phyloP scores from a whole-genome alignment of 2,888 invertebrate species.

The Tanypteryx hageni region DNA sequence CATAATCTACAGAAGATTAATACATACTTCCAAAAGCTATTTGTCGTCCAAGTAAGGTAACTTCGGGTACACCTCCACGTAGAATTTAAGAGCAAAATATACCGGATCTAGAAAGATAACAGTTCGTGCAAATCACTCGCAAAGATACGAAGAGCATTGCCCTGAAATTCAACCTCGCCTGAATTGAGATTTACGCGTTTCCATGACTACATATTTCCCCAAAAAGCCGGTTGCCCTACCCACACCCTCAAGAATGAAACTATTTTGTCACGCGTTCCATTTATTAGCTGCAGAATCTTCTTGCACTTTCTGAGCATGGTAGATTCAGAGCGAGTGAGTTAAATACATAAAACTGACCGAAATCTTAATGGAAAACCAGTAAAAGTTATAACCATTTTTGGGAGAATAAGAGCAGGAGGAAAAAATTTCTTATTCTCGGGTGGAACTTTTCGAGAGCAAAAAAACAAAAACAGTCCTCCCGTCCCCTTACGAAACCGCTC shows the following conservation, averaged over 20 bases:
- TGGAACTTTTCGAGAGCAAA: neutral
- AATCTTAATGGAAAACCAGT: neutral
- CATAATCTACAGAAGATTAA: neutral
- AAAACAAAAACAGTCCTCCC: neutral
- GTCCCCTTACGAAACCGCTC: neutral
- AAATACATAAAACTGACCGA: neutral
- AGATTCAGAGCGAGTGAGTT: neutral
- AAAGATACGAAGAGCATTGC: neutral
- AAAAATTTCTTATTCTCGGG: neutral
- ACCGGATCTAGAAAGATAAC: neutral
- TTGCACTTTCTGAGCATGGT: neutral
- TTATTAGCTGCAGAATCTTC: neutral
- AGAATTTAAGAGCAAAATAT: neutral
- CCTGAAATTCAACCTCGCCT: neutral
- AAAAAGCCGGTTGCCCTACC: neutral
- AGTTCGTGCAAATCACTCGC: neutral
- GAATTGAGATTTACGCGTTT: neutral
- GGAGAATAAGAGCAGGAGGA: neutral
- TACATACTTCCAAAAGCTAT: constrained; percentile 10
- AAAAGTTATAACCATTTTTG: neutral
- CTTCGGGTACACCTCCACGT: neutral
- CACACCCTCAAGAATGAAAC: neutral
- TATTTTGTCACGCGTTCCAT: neutral
- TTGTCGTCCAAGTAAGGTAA: neutral
- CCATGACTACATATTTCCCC: neutral